These are phyloP conservation scores for Pogona vitticeps DNA, from an alignment of 2,113 vertebrate species.

Conservation along the genomic window DNA sequence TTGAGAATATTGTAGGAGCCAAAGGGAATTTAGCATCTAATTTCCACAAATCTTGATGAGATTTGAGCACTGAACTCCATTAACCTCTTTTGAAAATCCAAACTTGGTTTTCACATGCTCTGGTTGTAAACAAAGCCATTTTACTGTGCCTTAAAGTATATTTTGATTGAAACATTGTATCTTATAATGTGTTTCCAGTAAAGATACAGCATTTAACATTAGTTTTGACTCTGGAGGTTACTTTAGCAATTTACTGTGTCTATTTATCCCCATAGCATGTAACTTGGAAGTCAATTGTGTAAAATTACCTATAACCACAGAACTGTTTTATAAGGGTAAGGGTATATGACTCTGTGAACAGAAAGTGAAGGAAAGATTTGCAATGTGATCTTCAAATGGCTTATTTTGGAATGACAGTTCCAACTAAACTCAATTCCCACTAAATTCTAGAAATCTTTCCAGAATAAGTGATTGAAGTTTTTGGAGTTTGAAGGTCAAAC, in stretches of 20 bases:
- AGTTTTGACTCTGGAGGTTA: conserved; percentile 59
- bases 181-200: conserved; percentile 42
- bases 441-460: neutral
- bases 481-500: no score
- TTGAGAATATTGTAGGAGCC: conserved; percentile 6
- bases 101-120: neutral
- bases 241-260: conserved; percentile 42
- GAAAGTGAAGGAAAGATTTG: conserved; percentile 43
- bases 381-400: neutral
- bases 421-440: neutral
- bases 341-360: conserved; percentile 40
- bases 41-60: conserved; percentile 19
- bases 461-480: no score
- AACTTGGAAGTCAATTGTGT: conserved; percentile 47
- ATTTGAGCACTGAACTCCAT: conserved; percentile 31
- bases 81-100: conserved; percentile 27
- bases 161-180: conserved; percentile 39
- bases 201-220: conserved; percentile 51
- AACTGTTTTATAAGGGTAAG: conserved; percentile 48
- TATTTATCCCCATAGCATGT: conserved; percentile 47
- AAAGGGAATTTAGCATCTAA: conserved; percentile 16
- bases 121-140: conserved; percentile 40
- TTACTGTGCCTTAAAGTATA: conserved; percentile 49
- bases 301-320: conserved; percentile 49
- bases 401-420: neutral